phyloP scores from a whole-genome alignment of 1,140 invertebrate genomes.

The Saccostrea cuccullata region DNA sequence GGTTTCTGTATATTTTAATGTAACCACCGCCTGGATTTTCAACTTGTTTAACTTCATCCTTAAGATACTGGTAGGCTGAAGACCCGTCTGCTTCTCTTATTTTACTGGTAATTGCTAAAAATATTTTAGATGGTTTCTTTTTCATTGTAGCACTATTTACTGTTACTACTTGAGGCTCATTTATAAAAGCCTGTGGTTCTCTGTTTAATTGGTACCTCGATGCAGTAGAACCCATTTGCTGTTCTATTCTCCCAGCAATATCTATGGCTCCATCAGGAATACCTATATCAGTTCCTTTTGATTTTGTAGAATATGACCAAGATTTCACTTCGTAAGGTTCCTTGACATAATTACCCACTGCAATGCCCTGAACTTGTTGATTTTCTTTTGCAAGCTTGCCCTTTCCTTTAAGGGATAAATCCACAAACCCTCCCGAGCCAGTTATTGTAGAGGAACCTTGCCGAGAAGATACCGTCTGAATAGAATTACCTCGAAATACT shows the following conservation, averaged over 20 bases:
- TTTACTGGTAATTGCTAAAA: slow-evolving; percentile 21
- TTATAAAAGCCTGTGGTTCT: neutral
- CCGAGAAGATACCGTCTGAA: no score
- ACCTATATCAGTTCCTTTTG: neutral
- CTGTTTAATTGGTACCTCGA: neutral
- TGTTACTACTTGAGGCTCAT: neutral
- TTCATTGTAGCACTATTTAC: neutral
- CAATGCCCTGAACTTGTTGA: neutral
- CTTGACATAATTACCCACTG: slow-evolving; percentile 24
- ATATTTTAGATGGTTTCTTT: neutral
- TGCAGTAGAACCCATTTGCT: neutral
- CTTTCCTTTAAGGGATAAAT: neutral
- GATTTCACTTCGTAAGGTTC: neutral
- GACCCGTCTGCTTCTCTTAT: neutral
- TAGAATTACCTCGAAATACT: no score
- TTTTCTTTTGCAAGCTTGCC: neutral
- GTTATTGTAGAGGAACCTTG: no score
- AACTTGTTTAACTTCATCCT: neutral
- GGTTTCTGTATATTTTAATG: neutral
- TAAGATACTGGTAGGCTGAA: neutral
- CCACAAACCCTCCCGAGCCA: neutral
- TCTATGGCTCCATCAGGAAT: neutral
- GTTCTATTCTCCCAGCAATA: neutral
- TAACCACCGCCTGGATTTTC: neutral
- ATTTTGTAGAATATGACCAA: neutral